Conservation (phyloP, 1,140 invertebrate genomes). For the Leptestheria dahalacensis region DNA sequence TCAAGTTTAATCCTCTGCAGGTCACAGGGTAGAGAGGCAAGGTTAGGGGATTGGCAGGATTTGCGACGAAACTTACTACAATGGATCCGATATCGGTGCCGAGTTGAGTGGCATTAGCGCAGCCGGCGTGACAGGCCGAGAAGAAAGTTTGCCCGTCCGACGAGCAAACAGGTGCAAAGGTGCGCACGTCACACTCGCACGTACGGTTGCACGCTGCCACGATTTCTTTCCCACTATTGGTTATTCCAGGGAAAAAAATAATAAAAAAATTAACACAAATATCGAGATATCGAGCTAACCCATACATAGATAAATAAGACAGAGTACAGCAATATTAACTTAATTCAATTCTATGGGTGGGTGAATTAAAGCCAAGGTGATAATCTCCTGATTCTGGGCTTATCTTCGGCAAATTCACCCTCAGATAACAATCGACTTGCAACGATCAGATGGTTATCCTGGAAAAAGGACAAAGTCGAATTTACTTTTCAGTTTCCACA, state of each 20-base stretch:
- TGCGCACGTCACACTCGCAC: slow-evolving; percentile 43
- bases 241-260: slow-evolving; percentile 13
- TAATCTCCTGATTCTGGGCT: no score
- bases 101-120: slow-evolving; percentile 39
- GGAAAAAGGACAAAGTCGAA: not conserved
- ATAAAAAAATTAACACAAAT: slow-evolving; percentile 4
- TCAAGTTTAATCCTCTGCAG: no score
- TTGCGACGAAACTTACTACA: slow-evolving; percentile 24
- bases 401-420: no score
- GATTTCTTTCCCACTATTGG: slow-evolving; percentile 30
- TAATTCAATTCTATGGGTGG: no score
- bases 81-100: slow-evolving; percentile 14
- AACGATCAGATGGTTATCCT: no score
- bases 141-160: slow-evolving; percentile 62
- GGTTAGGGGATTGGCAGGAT: no score
- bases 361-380: no score
- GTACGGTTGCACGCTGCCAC: slow-evolving; percentile 44
- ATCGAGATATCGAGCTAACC: no score
- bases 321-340: no score
- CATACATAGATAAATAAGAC: no score
- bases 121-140: slow-evolving; percentile 78
- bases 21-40: no score
- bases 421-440: no score
- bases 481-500: slow-evolving; percentile 25
- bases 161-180: slow-evolving; percentile 70